These are phyloP conservation scores for Gonioctena quinquepunctata DNA, from an alignment of 1,140 invertebrate genomes.

Conservation along the genomic window DNA sequence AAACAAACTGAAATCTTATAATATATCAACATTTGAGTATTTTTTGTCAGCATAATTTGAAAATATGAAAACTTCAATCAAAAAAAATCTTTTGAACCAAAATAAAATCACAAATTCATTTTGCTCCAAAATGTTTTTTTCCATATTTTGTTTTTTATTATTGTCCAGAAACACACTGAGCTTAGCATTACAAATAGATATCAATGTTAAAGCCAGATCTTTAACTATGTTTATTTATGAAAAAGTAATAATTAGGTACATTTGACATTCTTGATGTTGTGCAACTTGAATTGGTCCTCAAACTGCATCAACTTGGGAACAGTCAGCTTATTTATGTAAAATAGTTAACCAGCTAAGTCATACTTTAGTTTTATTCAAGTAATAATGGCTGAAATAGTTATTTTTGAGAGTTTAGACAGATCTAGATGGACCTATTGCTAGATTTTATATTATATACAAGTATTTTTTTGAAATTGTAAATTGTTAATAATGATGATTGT, in stretches of 20 bases:
- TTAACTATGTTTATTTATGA: slow-evolving; percentile 27
- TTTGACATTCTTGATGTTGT: background rate
- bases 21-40: too few species aligned
- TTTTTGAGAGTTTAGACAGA: slow-evolving; percentile 22
- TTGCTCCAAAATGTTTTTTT: too few species aligned
- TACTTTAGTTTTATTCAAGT: slow-evolving; percentile 16
- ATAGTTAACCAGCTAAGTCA: slow-evolving; percentile 19
- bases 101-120: too few species aligned
- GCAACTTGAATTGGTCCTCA: slow-evolving; percentile 3
- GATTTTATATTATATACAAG: slow-evolving; percentile 22
- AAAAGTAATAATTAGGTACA: slow-evolving; percentile 11
- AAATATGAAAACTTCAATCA: too few species aligned
- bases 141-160: too few species aligned
- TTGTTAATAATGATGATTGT: slow-evolving; percentile 19
- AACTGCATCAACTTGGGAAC: slow-evolving; percentile 9
- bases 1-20: too few species aligned
- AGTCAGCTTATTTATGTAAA: slow-evolving; percentile 4
- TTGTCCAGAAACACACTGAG: slow-evolving; percentile 17
- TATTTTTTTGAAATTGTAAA: slow-evolving; percentile 24
- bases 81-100: too few species aligned
- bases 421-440: slow-evolving; percentile 18
- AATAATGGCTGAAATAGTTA: slow-evolving; percentile 21
- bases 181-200: slow-evolving; percentile 15
- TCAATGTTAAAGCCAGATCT: slow-evolving; percentile 23
- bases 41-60: too few species aligned